A percentile compares a stretch with the other conserved stretches of the same genome.
These are phyloP conservation scores for Physella acuta DNA, from an alignment of 1,140 invertebrate species.

Conservation along the genomic window DNA sequence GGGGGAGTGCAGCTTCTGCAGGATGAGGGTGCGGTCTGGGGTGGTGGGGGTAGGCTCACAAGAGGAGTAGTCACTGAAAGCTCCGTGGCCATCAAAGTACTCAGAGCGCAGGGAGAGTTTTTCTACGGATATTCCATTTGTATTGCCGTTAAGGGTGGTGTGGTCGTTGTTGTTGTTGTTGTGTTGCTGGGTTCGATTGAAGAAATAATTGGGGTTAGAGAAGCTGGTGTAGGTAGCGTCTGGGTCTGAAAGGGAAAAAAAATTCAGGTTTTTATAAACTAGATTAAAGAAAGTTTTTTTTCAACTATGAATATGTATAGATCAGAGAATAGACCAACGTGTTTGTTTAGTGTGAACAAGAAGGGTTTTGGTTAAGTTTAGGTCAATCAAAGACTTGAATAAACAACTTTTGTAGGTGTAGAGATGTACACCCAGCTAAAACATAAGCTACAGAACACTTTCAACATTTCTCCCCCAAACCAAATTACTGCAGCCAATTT, in stretches of 20 bases:
- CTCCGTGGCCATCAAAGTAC: slow-evolving; percentile 3
- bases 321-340: too few relatives aligned
- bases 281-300: too few relatives aligned
- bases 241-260: slow-evolving; percentile 34
- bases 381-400: too few relatives aligned
- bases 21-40: slow-evolving; percentile 30
- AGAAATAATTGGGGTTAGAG: slow-evolving; percentile 48
- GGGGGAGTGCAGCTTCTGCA: slow-evolving; percentile 31
- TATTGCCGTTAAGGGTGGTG: slow-evolving; percentile 26
- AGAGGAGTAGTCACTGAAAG: slow-evolving; percentile 31
- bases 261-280: too few relatives aligned
- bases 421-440: too few relatives aligned
- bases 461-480: too few relatives aligned
- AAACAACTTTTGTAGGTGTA: too few relatives aligned
- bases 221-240: slow-evolving; percentile 48
- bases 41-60: slow-evolving; percentile 28
- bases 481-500: too few relatives aligned
- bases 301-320: too few relatives aligned
- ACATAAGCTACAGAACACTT: too few relatives aligned
- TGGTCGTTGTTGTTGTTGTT: slow-evolving; percentile 33
- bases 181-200: slow-evolving; percentile 32
- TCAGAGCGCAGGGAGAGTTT: slow-evolving; percentile 18
- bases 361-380: too few relatives aligned
- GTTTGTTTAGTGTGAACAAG: too few relatives aligned
- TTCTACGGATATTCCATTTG: slow-evolving; percentile 20